Evolutionary conservation across 2,797 vertebrate species (phyloP).

Genomic region (Tapirus indicus): DNA sequence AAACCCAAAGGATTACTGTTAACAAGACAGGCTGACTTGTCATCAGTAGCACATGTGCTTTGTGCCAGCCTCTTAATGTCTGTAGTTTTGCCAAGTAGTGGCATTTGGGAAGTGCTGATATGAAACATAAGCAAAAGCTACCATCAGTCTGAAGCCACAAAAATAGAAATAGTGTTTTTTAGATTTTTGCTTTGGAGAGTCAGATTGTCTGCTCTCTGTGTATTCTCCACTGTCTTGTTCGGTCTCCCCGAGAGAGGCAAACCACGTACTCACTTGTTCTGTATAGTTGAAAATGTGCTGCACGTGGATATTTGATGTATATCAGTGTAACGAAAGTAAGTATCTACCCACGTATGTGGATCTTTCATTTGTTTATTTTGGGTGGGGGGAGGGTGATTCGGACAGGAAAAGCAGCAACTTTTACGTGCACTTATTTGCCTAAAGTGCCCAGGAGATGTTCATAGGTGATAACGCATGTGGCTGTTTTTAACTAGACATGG

Average conservation of each 20-base stretch:
- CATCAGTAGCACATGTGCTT: neutral
- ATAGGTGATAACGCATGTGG: neutral
- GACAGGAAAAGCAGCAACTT: neutral
- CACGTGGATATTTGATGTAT: neutral
- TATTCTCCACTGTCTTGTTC: neutral
- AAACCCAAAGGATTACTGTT: neutral
- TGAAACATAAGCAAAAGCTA: neutral
- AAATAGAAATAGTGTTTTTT: neutral
- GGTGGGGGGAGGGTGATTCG: neutral
- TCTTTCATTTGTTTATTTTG: neutral
- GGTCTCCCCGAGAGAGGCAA: constrained; percentile 14
- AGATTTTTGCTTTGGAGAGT: constrained; percentile 39
- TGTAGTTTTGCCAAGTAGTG: neutral
- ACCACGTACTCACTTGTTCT: neutral
- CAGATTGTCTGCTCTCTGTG: neutral
- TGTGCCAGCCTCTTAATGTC: neutral
- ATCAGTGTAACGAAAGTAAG: neutral
- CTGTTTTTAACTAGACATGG: neutral
- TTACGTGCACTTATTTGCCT: neutral
- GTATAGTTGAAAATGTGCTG: neutral
- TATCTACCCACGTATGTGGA: neutral
- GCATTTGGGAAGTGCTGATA: neutral
- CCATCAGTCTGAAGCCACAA: neutral
- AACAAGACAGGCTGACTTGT: neutral
- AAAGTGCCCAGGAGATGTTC: neutral